Conservation (phyloP, 2,797 vertebrate species). For the Melopsittacus undulatus region DNA sequence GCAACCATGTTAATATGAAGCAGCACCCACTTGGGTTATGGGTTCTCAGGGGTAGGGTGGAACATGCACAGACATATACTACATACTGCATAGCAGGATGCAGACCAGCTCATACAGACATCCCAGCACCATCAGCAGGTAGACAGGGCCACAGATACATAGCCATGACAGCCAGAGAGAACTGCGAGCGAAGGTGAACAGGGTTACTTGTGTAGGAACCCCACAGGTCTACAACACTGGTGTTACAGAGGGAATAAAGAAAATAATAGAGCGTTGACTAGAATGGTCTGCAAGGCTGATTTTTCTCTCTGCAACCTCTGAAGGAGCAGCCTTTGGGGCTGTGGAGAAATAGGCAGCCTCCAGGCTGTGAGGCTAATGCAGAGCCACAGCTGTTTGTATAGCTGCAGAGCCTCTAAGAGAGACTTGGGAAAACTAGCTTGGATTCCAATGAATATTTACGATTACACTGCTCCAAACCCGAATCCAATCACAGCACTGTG, state of each 20-base stretch:
- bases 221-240: background rate
- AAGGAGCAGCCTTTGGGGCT: slow-evolving; percentile 55
- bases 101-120: background rate
- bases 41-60: background rate
- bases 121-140: background rate
- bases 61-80: background rate
- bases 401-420: slow-evolving; percentile 72
- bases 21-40: background rate
- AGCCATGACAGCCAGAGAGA: background rate
- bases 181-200: background rate
- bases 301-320: slow-evolving; percentile 42
- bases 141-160: background rate
- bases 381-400: slow-evolving; percentile 73
- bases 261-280: slow-evolving; percentile 49
- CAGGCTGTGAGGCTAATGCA: slow-evolving; percentile 62
- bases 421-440: slow-evolving; percentile 70
- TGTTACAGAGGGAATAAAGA: slow-evolving; percentile 47
- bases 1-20: background rate
- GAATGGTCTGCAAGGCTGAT: slow-evolving; percentile 51
- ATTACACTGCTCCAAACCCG: slow-evolving; percentile 69
- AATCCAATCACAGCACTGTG: slow-evolving; percentile 74
- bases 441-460: slow-evolving; percentile 82
- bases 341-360: slow-evolving; percentile 60
- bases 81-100: fast-evolving
- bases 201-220: background rate